A percentile compares a stretch with the other conserved stretches of the same genome.
phyloP scores from a whole-genome alignment of 2,888 invertebrate species.

The Litoditis marina region DNA sequence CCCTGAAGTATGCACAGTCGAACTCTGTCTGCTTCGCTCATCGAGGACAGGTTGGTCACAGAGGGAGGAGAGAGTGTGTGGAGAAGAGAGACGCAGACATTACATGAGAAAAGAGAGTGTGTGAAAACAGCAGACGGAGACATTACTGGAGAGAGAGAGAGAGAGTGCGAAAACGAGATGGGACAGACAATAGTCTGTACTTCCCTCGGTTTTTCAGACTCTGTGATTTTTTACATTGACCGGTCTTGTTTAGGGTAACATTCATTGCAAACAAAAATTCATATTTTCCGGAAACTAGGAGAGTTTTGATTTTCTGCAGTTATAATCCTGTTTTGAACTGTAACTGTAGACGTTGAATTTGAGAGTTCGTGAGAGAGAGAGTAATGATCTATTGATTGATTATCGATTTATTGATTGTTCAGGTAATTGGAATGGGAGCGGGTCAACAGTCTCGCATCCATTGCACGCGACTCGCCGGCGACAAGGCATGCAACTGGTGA shows the following conservation, averaged over 20 bases:
- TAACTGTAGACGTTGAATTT: too few relatives aligned
- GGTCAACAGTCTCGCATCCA: slow-evolving; percentile 97
- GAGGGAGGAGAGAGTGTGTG: slow-evolving; percentile 52
- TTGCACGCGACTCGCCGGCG: slow-evolving; percentile 92
- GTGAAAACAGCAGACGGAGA: not conserved
- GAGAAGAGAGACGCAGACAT: not conserved
- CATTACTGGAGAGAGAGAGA: not conserved
- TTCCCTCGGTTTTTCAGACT: too few relatives aligned
- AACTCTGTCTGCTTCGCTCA: slow-evolving; percentile 95
- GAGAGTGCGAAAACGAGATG: not conserved
- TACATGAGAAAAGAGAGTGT: not conserved
- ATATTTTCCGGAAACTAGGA: too few relatives aligned
- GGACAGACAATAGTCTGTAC: too few relatives aligned
- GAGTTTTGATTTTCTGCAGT: slow-evolving; percentile 12
- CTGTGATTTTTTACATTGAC: too few relatives aligned
- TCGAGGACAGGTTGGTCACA: slow-evolving; percentile 79
- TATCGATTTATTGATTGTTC: too few relatives aligned
- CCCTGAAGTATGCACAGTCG: slow-evolving; percentile 94
- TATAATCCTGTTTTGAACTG: too few relatives aligned
- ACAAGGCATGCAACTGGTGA: slow-evolving; percentile 91
- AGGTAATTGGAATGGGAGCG: slow-evolving; percentile 84
- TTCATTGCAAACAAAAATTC: too few relatives aligned
- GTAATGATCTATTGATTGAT: too few relatives aligned
- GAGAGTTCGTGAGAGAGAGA: too few relatives aligned
- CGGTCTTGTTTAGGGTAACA: too few relatives aligned